These are phyloP conservation scores for Spongia lamella DNA, from an alignment of 37 sponge, comb jelly and placozoan species.

Conservation along the genomic window DNA sequence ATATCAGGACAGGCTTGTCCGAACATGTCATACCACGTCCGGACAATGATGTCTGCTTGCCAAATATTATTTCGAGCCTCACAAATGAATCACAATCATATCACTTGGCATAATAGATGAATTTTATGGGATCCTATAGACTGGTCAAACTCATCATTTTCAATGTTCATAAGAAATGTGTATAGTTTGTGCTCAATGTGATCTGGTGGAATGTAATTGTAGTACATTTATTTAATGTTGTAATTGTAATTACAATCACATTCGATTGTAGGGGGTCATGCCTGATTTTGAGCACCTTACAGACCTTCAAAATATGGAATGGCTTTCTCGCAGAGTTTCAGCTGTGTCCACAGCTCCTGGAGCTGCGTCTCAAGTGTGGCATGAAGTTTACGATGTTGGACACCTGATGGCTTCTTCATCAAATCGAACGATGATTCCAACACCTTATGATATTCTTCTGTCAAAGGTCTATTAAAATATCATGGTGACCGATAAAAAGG, in stretches of 20 bases:
- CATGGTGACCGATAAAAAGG: neutral
- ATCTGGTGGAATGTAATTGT: neutral
- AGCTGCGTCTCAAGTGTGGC: constrained; percentile 43
- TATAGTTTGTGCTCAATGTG: too few species aligned
- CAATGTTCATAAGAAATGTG: neutral
- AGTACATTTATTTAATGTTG: too few species aligned
- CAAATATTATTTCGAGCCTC: too few species aligned
- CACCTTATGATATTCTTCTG: constrained; percentile 7
- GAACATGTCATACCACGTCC: too few species aligned
- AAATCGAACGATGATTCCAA: neutral
- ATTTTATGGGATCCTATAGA: too few species aligned
- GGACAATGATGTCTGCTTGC: too few species aligned
- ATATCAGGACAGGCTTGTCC: too few species aligned
- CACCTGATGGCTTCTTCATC: constrained; percentile 5
- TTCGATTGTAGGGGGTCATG: too few species aligned
- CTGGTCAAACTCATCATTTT: too few species aligned
- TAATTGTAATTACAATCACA: too few species aligned
- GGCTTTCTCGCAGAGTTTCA: constrained; percentile 67
- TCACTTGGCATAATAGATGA: too few species aligned
- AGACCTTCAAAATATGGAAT: constrained; percentile 72
- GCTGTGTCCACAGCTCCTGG: constrained; percentile 52
- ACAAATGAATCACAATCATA: too few species aligned
- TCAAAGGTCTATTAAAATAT: constrained; percentile 3
- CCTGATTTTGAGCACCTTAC: neutral
- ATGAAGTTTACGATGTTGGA: constrained; percentile 42